Percentiles rank a stretch among this genome's conserved stretches.
phyloP scores from a whole-genome alignment of 2,888 invertebrate species.

The Eristalis arbustorum region DNA sequence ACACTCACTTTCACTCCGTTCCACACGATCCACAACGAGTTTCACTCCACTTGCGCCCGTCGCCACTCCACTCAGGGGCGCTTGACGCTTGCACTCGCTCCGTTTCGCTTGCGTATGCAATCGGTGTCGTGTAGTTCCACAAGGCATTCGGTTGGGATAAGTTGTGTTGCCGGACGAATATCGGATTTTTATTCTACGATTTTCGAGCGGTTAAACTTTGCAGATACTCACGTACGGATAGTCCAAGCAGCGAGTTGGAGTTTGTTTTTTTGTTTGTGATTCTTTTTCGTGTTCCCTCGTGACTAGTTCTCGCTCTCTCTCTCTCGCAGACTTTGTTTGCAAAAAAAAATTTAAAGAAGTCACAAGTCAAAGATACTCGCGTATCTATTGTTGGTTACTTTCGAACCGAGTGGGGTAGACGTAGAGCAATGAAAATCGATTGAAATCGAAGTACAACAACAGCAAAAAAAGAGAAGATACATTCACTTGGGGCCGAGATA shows the following conservation, averaged over 20 bases:
- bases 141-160: constrained; percentile 56
- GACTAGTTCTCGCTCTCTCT: constrained; percentile 12
- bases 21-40: constrained; percentile 33
- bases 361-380: neutral
- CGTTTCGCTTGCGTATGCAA: neutral
- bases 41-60: neutral
- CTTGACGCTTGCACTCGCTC: neutral
- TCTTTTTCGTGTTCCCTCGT: neutral
- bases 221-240: constrained; percentile 2
- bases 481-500: constrained; percentile 8
- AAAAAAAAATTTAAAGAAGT: constrained; percentile 8
- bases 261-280: neutral
- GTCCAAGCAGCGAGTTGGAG: constrained; percentile 14
- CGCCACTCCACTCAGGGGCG: constrained; percentile 10
- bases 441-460: constrained; percentile 3
- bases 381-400: constrained; percentile 37
- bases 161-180: constrained; percentile 43
- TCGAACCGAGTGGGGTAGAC: constrained; percentile 27
- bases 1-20: constrained; percentile 18
- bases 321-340: constrained; percentile 19
- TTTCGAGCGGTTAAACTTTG: constrained; percentile 6
- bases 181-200: neutral
- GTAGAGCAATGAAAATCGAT: neutral
- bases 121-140: constrained; percentile 48
- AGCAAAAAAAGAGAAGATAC: constrained; percentile 21